These are phyloP conservation scores for Gonioctena quinquepunctata DNA, from an alignment of 1,140 invertebrate genomes.

Conservation along the genomic window DNA sequence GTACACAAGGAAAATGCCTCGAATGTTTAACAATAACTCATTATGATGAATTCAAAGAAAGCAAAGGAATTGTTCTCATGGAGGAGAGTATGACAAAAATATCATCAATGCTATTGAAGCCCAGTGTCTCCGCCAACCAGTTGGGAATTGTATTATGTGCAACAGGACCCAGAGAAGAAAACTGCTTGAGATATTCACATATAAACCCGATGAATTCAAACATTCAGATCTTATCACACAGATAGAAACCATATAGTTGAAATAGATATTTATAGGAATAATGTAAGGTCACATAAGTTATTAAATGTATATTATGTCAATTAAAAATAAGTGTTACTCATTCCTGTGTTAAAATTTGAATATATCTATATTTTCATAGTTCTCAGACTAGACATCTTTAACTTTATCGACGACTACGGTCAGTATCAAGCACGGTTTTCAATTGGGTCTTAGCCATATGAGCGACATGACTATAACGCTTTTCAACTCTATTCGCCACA, in stretches of 20 bases:
- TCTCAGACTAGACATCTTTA: too few species aligned
- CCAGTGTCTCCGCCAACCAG: constrained; percentile 81
- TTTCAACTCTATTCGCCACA: too few species aligned
- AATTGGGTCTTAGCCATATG: too few species aligned
- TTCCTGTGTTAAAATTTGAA: too few species aligned
- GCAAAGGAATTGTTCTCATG: constrained; percentile 84
- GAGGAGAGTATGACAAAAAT: constrained; percentile 86
- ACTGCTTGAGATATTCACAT: constrained; percentile 73
- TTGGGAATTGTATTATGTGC: constrained; percentile 82
- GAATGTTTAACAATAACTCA: constrained; percentile 84
- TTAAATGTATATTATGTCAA: too few species aligned
- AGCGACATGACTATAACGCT: too few species aligned
- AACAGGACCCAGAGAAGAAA: constrained; percentile 65
- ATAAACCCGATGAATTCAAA: constrained; percentile 75
- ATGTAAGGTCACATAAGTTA: too few species aligned
- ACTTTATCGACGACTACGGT: too few species aligned
- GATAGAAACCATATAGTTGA: constrained; percentile 66
- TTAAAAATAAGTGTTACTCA: too few species aligned
- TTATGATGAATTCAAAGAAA: constrained; percentile 76
- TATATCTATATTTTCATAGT: too few species aligned
- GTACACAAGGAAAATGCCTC: constrained; percentile 87
- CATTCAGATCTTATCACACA: constrained; percentile 82
- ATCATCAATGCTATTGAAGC: constrained; percentile 77
- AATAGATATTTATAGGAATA: too few species aligned
- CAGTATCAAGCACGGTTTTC: too few species aligned